Base-by-base conservation (phyloP, 2,888 invertebrate genomes). In the Leucoma salicis region DNA sequence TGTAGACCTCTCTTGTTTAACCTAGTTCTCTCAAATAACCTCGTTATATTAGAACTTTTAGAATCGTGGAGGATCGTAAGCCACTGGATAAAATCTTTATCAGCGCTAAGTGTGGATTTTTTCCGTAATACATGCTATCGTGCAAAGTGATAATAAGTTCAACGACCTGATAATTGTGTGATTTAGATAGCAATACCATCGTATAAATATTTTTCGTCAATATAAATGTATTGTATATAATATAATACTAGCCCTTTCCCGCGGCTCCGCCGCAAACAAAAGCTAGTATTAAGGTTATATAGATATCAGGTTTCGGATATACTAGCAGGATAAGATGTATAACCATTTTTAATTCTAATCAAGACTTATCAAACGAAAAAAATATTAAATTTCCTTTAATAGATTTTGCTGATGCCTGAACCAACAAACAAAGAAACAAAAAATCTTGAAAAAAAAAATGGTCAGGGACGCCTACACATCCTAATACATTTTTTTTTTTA, bases 81-180 rank as follows among this genome's bases (percentile, higher is more conserved):
- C 64, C 40, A 63, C 63, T 78, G 76, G 79, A 42, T 53, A 46
- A 46, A 45, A 33, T 50, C 51, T 66, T 74, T 80, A 85, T 85
- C 82, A 72, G 54, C 50, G 57, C 60, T 63, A 66, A 75, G 71
- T 69, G 74, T 67, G 80, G 75, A 75, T 81, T 85, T 85, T 84
- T 88, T 85, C 80, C 82, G 79, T 78, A 63, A 77, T 74, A 57
- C 66, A 74, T 71, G 74, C 79, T 85, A 88, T 87, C 87, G 75
- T 72, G 63, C 73, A 74, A 75, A 67, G 69, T 61, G 87, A 85
- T 87, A 85, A 77, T 68, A 72, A 69, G 84, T 74, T 65, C 79
- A 76, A 74, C 63, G 81, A 84, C 79, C 86, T 67, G 53, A 53
- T 57, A 68, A 63, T 78, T 74, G 74, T 78, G 73, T 79, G 78